Conservation (phyloP, 2,888 invertebrate genomes). For the Lingula anatina region DNA sequence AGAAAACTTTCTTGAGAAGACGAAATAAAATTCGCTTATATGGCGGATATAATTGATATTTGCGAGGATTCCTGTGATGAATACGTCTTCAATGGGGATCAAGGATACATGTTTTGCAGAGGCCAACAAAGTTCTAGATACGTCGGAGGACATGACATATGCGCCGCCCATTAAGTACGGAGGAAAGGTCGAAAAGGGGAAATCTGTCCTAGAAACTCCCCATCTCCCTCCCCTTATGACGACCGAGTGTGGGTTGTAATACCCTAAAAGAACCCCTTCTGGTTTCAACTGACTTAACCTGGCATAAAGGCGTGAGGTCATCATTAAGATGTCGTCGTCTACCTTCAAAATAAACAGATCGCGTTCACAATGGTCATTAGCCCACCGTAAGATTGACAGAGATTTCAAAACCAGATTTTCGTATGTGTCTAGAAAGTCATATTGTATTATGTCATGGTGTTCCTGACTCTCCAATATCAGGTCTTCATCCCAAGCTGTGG, state of each 20-base stretch:
- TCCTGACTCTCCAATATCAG: background rate
- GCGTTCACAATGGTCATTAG: background rate
- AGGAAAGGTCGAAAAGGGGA: background rate
- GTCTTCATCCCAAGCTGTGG: too few species aligned
- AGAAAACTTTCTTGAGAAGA: too few species aligned
- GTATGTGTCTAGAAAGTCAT: background rate
- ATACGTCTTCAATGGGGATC: slow-evolving; percentile 1
- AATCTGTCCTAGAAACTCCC: background rate
- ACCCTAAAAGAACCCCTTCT: too few species aligned
- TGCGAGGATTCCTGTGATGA: background rate
- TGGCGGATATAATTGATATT: too few species aligned
- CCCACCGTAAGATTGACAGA: background rate
- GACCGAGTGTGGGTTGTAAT: too few species aligned
- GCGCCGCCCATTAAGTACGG: background rate
- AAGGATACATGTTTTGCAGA: background rate
- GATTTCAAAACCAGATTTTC: background rate
- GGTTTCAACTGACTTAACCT: too few species aligned
- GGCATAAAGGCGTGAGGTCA: too few species aligned
- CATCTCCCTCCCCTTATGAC: background rate
- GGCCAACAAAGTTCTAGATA: too few species aligned
- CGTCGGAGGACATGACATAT: background rate
- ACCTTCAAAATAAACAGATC: background rate
- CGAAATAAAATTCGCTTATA: too few species aligned
- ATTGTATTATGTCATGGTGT: background rate
- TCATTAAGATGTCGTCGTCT: slow-evolving; percentile 1